A percentile compares a stretch with the other conserved stretches of the same genome.
Conservation (phyloP, 2,888 invertebrate species). For the Nipponacmea schrenckii region DNA sequence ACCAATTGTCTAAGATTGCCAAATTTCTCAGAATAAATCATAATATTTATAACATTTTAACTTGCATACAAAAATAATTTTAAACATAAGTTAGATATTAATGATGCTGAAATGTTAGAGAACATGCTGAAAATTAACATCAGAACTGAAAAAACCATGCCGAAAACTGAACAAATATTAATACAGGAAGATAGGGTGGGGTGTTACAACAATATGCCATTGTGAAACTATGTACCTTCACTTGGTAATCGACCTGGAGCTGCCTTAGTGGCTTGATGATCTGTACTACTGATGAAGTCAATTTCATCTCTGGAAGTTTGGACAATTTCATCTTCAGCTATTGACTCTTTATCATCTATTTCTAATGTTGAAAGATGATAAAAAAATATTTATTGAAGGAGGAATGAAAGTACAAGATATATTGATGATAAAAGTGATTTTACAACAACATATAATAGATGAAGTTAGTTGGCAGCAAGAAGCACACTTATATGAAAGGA, state of each 20-base stretch:
- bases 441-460: neutral
- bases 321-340: slow-evolving; percentile 43
- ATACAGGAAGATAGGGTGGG: no score
- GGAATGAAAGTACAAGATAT: neutral
- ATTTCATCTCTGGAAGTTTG: slow-evolving; percentile 30
- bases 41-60: no score
- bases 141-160: no score
- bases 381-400: neutral
- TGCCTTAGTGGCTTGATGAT: slow-evolving; percentile 28
- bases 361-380: slow-evolving; percentile 26
- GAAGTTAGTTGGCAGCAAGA: no score
- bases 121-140: neutral
- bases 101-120: neutral
- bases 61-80: neutral
- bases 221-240: neutral
- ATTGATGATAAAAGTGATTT: neutral
- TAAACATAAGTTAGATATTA: neutral
- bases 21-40: no score
- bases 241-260: slow-evolving; percentile 12
- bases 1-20: no score
- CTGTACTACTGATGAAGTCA: slow-evolving; percentile 30
- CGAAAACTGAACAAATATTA: no score
- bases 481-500: no score
- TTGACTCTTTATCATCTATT: slow-evolving; percentile 36
- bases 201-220: no score